A percentile compares a stretch with the other conserved stretches of the same genome.
phyloP scores from a whole-genome alignment of 2,888 invertebrate genomes.

The Aphelenchoides bicaudatus region DNA sequence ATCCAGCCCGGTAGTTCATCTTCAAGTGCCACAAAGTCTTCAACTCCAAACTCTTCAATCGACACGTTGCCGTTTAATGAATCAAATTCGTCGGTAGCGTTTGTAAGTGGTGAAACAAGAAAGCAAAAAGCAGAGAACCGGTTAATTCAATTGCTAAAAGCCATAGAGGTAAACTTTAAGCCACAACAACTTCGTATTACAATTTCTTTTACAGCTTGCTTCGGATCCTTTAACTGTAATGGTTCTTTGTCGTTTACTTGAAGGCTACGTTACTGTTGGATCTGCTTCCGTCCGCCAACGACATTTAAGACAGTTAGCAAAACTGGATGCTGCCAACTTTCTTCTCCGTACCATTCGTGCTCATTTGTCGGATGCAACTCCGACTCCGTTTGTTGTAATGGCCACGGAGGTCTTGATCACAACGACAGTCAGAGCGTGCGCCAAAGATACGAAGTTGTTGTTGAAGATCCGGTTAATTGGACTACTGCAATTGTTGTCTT shows the following conservation, averaged over 20 bases:
- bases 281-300: constrained; percentile 23
- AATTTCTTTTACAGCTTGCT: constrained; percentile 26
- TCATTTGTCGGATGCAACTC: constrained; percentile 21
- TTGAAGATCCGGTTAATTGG: constrained; percentile 50
- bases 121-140: constrained; percentile 16
- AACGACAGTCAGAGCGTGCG: constrained; percentile 23
- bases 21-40: too few relatives aligned
- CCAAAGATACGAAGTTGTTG: constrained; percentile 39
- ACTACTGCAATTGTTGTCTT: constrained; percentile 31
- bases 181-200: constrained; percentile 6
- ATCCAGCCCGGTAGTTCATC: not conserved
- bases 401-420: constrained; percentile 28
- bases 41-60: not conserved
- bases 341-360: constrained; percentile 33
- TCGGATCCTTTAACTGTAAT: constrained; percentile 31
- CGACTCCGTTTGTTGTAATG: constrained; percentile 21
- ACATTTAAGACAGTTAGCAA: constrained; percentile 38
- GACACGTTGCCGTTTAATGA: not conserved
- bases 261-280: constrained; percentile 34
- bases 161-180: constrained; percentile 28
- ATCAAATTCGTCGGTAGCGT: too few relatives aligned
- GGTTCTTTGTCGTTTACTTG: constrained; percentile 38
- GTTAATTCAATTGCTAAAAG: constrained; percentile 29
- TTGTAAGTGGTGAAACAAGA: not conserved
- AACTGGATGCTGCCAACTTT: constrained; percentile 35